Conservation (phyloP, 2,797 vertebrate genomes). For the Sitta carolinensis region DNA sequence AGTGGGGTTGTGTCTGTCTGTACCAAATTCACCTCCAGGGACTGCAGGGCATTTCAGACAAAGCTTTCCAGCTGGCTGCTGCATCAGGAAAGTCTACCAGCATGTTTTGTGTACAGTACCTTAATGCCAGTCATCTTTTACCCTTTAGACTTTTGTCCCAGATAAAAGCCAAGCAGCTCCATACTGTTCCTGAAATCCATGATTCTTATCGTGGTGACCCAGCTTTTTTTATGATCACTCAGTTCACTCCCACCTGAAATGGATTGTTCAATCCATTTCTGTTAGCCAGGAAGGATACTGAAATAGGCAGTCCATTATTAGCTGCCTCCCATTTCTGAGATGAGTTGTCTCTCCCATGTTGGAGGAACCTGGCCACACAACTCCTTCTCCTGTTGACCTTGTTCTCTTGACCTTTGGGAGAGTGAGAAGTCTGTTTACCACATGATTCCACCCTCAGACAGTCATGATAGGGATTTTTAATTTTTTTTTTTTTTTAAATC, state of each 20-base stretch:
- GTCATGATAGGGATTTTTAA: neutral
- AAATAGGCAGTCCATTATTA: conserved; percentile 6
- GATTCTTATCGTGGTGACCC: neutral
- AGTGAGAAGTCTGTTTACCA: neutral
- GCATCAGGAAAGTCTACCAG: neutral
- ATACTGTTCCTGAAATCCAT: neutral
- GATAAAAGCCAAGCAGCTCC: neutral
- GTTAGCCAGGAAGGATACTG: neutral
- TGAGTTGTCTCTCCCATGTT: neutral
- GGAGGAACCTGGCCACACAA: neutral
- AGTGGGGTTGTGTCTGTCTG: fast-evolving
- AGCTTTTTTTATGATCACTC: neutral
- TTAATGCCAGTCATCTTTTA: neutral
- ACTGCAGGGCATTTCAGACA: neutral
- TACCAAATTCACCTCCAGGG: neutral
- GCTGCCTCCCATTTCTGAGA: neutral
- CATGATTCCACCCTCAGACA: neutral
- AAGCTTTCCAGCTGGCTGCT: conserved; percentile 16
- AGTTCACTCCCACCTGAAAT: conserved; percentile 1
- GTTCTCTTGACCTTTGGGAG: neutral
- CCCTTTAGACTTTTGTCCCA: conserved; percentile 25
- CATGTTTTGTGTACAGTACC: neutral
- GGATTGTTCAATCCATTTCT: neutral
- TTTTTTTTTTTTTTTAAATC: neutral
- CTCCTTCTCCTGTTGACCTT: neutral